Conservation (phyloP, 2,113 vertebrate genomes). For the Phalacrocorax pelagicus region DNA sequence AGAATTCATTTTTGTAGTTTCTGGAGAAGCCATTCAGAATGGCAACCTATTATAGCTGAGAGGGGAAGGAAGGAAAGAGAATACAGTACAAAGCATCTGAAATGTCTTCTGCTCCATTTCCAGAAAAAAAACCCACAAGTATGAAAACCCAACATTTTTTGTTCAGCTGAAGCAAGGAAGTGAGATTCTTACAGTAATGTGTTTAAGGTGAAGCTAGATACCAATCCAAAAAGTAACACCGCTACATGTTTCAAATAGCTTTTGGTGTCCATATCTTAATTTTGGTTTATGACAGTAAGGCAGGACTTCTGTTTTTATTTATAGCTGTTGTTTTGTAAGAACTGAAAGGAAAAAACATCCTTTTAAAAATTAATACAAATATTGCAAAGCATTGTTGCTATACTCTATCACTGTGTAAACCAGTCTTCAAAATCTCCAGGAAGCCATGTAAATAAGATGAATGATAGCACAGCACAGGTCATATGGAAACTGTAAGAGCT, state of each 20-base stretch:
- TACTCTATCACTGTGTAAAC: background rate
- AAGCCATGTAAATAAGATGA: background rate
- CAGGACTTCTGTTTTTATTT: background rate
- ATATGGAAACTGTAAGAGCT: background rate
- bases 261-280: background rate
- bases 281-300: background rate
- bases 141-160: background rate
- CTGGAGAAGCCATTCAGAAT: background rate
- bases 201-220: background rate
- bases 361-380: background rate
- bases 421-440: background rate
- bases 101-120: background rate
- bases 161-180: background rate
- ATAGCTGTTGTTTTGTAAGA: background rate
- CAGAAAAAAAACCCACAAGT: background rate
- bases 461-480: background rate
- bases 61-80: background rate
- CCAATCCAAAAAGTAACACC: background rate
- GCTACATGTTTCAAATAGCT: background rate
- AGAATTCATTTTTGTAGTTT: slow-evolving; percentile 3
- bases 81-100: background rate
- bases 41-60: background rate
- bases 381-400: background rate
- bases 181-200: background rate
- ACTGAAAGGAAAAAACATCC: background rate